Evolutionary conservation across 2,113 vertebrate genomes (phyloP), one percentile per base, ranked within the genome.

Genomic region (Calyptommatus sinebrachiatus): DNA sequence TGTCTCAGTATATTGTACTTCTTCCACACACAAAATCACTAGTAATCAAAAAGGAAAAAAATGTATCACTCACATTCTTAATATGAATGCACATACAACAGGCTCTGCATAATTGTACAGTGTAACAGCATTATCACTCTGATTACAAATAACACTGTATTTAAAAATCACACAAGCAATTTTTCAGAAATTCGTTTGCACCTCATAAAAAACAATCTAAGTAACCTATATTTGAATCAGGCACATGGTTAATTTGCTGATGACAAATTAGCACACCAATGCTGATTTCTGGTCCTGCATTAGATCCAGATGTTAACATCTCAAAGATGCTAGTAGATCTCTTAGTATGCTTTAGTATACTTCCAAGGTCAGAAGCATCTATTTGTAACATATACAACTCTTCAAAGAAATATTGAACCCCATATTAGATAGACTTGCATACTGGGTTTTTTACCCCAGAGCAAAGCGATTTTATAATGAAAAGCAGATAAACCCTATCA

Each of bases 71-170:
- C 71, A 26, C 60, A 35, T n/a, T 26, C 76, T 31, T n/a, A 74
- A 29, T 16, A 8, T n/a, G 45, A 31, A 11, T 71, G 31, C 28
- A 53, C 67, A 5, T 41, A 81, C 50, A 45, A 10, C 21, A 80
- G 18, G 50, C 24, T 73, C 28, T 71, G 76, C 83, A 76, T 75
- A 18, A 66, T 41, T 86, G 68, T 21, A 28, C 5, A 35, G 8
- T 48, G 76, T 83, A 86, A 85, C 71, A 53, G 45, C 72, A 83
- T 66, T 67, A 76, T 77, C 53, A 79, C 45, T 80, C 76, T 28
- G 26, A 57, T 84, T n/a, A 24, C 45, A n/a, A 50, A n/a, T 81
- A 29, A 68, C 62, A 24, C 26, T 71, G 48, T 29, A 78, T 16
- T 78, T 71, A 78, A 89, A 83, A 62, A 83, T 12, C 18, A 61